These are phyloP conservation scores for Carcinoscorpius rotundicauda DNA, from an alignment of 1,140 invertebrate genomes.

Conservation along the genomic window DNA sequence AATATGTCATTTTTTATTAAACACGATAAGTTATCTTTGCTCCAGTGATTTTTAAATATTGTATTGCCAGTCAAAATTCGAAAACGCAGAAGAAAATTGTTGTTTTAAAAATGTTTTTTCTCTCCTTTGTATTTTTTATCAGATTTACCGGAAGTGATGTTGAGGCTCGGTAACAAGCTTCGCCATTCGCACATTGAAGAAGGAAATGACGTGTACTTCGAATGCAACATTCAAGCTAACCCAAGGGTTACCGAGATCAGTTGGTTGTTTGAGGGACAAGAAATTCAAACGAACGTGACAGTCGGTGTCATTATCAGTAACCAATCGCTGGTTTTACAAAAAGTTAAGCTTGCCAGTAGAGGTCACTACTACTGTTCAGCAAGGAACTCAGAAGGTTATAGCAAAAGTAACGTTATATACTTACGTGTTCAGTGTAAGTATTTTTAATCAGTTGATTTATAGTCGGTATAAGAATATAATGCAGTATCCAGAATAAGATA, in stretches of 20 bases:
- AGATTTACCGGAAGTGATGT: constrained; percentile 71
- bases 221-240: constrained; percentile 76
- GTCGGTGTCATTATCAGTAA: constrained; percentile 63
- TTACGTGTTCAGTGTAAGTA: constrained; percentile 76
- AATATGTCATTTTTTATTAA: too few species aligned
- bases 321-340: constrained; percentile 40
- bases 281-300: constrained; percentile 30
- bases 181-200: constrained; percentile 59
- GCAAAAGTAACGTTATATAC: constrained; percentile 64
- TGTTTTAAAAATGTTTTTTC: too few species aligned
- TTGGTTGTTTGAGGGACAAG: constrained; percentile 58
- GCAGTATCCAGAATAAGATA: too few species aligned
- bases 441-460: too few species aligned
- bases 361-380: constrained; percentile 67
- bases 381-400: constrained; percentile 75
- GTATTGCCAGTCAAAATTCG: too few species aligned
- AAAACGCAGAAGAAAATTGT: too few species aligned
- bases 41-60: too few species aligned
- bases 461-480: too few species aligned
- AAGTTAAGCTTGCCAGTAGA: constrained; percentile 25
- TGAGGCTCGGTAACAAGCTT: constrained; percentile 45
- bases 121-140: not conserved
- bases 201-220: constrained; percentile 75
- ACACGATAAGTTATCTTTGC: too few species aligned
- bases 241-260: constrained; percentile 62